Evolutionary conservation across 2,113 vertebrate genomes (phyloP).

Genomic region (Pao palembangensis): DNA sequence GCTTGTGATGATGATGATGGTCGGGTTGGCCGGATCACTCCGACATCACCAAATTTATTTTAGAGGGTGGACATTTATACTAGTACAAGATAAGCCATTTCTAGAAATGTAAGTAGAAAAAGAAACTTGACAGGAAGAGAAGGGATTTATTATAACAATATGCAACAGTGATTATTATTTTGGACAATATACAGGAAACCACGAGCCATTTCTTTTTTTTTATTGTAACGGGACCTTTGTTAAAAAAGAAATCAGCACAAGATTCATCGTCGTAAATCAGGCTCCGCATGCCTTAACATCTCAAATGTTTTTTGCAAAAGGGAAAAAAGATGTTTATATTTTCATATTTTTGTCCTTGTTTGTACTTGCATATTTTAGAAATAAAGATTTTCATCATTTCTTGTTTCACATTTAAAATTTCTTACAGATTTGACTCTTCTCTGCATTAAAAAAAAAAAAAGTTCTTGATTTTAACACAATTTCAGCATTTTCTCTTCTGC

Average conservation of each 20-base stretch:
- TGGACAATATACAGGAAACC: slow-evolving; percentile 22
- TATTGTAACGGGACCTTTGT: slow-evolving; percentile 62
- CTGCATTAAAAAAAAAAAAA: no score
- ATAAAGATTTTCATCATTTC: slow-evolving; percentile 72
- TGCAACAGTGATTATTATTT: slow-evolving; percentile 46
- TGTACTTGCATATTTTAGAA: slow-evolving; percentile 74
- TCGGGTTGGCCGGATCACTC: slow-evolving; percentile 61
- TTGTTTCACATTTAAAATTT: slow-evolving; percentile 4
- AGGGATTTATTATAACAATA: slow-evolving; percentile 47
- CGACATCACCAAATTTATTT: slow-evolving; percentile 7
- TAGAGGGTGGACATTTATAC: slow-evolving; percentile 17
- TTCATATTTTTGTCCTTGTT: slow-evolving; percentile 69
- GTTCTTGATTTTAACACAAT: no score
- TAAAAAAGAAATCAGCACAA: slow-evolving; percentile 57
- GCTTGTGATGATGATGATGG: slow-evolving; percentile 3
- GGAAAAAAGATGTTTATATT: slow-evolving; percentile 72
- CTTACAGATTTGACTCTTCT: not conserved
- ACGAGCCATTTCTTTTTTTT: slow-evolving; percentile 60
- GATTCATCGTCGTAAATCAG: slow-evolving; percentile 45
- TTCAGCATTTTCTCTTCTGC: slow-evolving; percentile 18
- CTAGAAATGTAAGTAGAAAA: not conserved
- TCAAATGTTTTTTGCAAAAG: slow-evolving; percentile 60
- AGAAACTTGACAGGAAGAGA: not conserved
- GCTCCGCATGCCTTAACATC: slow-evolving; percentile 67
- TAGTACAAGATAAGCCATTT: slow-evolving; percentile 42